phyloP scores from a whole-genome alignment of 2,888 invertebrate genomes.

The Macrophya alboannulata region DNA sequence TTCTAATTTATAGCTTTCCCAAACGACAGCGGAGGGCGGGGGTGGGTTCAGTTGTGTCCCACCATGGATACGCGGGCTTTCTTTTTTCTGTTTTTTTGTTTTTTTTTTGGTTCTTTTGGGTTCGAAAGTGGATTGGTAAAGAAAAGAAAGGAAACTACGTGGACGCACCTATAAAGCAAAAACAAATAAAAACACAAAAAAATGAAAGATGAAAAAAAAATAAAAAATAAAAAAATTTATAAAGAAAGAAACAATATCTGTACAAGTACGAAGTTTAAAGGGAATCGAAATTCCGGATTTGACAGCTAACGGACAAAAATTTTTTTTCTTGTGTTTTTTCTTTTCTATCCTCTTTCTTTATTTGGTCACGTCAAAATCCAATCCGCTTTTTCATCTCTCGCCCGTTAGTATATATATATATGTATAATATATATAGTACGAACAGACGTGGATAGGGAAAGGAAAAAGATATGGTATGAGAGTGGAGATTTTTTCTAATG shows the following conservation, averaged over 20 bases:
- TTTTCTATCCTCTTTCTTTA: neutral
- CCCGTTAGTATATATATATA: neutral
- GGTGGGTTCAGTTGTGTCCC: neutral
- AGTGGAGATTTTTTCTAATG: conserved; percentile 1
- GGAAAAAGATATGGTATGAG: neutral
- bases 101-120: neutral
- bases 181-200: neutral
- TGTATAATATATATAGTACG: neutral
- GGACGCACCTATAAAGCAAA: conserved; percentile 8
- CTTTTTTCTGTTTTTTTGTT: neutral
- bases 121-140: conserved; percentile 30
- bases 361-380: neutral
- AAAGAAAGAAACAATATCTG: neutral
- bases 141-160: neutral
- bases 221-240: neutral
- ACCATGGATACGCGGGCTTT: neutral
- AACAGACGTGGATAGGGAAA: neutral
- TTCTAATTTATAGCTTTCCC: conserved; percentile 13
- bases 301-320: neutral
- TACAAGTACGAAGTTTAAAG: neutral
- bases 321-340: too few species aligned
- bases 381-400: neutral
- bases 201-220: neutral
- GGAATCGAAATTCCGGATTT: neutral
- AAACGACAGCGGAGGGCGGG: neutral